These are phyloP conservation scores for Hippocampus mohnikei DNA, from an alignment of 2,113 vertebrate species.

Conservation along the genomic window DNA sequence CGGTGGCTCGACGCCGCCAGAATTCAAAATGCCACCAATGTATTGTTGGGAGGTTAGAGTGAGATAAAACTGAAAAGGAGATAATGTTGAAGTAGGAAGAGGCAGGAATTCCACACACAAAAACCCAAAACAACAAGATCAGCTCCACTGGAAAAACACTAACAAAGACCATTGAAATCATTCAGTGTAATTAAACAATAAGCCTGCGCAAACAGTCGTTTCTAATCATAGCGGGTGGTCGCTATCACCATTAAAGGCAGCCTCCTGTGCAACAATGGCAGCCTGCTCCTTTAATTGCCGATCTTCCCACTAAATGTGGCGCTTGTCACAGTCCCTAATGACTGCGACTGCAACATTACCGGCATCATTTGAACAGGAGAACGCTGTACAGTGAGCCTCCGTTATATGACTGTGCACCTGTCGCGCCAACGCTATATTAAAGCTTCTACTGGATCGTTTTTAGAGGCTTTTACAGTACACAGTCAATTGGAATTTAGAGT, in stretches of 20 bases:
- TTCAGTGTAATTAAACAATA: constrained; percentile 49
- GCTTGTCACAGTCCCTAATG: constrained; percentile 58
- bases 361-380: constrained; percentile 50
- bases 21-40: constrained; percentile 29
- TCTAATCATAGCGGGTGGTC: constrained; percentile 50
- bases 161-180: constrained; percentile 35
- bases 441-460: not conserved
- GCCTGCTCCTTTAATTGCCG: constrained; percentile 68
- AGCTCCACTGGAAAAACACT: constrained; percentile 31
- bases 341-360: constrained; percentile 54
- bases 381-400: not conserved
- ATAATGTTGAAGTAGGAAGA: constrained; percentile 38
- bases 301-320: constrained; percentile 61
- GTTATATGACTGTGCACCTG: constrained; percentile 5
- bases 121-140: constrained; percentile 9
- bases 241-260: constrained; percentile 50
- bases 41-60: constrained; percentile 32
- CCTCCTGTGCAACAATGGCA: constrained; percentile 38
- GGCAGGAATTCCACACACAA: constrained; percentile 10
- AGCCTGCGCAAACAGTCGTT: constrained; percentile 31
- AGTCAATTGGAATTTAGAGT: not conserved
- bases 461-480: not conserved
- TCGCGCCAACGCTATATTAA: not conserved
- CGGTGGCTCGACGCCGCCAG: constrained; percentile 43
- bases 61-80: constrained; percentile 13